Conservation (phyloP, 2,888 invertebrate species). For the Holacanthella duospinosa region DNA sequence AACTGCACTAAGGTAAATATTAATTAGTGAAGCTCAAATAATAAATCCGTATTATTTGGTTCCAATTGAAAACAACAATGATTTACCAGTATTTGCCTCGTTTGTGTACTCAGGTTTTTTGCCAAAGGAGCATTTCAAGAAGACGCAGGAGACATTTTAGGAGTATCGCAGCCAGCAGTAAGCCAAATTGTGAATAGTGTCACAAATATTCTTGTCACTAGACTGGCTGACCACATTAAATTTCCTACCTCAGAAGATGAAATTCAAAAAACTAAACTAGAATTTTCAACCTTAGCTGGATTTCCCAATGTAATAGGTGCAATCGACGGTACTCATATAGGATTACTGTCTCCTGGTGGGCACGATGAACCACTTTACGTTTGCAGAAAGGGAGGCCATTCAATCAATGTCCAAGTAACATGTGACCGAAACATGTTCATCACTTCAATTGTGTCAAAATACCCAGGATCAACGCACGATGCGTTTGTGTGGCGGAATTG, state of each 20-base stretch:
- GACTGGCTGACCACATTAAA: neutral
- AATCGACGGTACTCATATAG: constrained; percentile 12
- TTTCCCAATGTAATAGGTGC: constrained; percentile 11
- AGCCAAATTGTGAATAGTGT: neutral
- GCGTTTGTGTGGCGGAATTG: constrained; percentile 8
- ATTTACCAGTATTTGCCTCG: neutral
- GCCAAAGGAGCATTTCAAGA: constrained; percentile 11
- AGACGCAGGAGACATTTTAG: neutral
- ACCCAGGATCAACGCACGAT: constrained; percentile 12
- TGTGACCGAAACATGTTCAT: neutral
- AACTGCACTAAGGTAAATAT: constrained; percentile 5
- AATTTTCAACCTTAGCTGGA: neutral
- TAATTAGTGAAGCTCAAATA: neutral
- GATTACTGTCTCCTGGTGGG: neutral
- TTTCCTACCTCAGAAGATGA: neutral
- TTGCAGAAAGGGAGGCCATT: constrained; percentile 12
- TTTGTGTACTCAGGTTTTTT: constrained; percentile 6
- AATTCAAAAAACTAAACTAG: constrained; percentile 1
- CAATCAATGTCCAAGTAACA: constrained; percentile 12
- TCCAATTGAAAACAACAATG: too few species aligned
- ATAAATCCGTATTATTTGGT: neutral
- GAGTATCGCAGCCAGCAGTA: constrained; percentile 9
- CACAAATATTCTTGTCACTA: neutral
- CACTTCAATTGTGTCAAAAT: constrained; percentile 8
- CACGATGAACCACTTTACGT: constrained; percentile 5